phyloP scores from a whole-genome alignment of 2,888 invertebrate species.

The Rhagophthalmus giganteus region DNA sequence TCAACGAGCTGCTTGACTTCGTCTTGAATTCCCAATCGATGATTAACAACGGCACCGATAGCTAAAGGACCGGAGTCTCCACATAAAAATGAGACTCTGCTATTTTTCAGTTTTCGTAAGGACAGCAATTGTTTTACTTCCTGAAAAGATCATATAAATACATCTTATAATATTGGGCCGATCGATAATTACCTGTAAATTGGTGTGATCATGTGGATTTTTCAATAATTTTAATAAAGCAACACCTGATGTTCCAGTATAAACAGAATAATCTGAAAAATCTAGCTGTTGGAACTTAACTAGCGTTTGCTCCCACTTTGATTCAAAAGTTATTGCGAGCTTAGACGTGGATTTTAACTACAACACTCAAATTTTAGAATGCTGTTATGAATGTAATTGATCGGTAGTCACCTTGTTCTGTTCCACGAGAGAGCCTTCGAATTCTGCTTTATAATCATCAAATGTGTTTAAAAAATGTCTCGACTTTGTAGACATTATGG shows the following conservation, averaged over 20 bases:
- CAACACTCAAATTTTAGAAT: too few relatives aligned
- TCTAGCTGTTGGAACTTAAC: constrained; percentile 54
- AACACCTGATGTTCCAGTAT: constrained; percentile 76
- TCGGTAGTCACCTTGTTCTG: constrained; percentile 40
- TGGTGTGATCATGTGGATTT: constrained; percentile 40
- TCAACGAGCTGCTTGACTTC: constrained; percentile 58
- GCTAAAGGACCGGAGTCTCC: constrained; percentile 71
- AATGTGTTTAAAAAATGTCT: constrained; percentile 57
- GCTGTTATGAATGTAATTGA: too few relatives aligned
- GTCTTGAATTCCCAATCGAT: constrained; percentile 60
- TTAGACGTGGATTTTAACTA: constrained; percentile 59
- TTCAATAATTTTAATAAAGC: constrained; percentile 66
- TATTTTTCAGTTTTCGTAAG: constrained; percentile 54
- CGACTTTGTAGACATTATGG: constrained; percentile 5
- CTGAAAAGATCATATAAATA: constrained; percentile 42
- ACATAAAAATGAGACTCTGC: constrained; percentile 67
- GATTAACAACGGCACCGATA: constrained; percentile 62
- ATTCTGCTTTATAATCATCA: constrained; percentile 54
- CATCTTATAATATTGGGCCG: not conserved
- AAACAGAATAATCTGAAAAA: constrained; percentile 66
- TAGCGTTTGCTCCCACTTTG: constrained; percentile 55
- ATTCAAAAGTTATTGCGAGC: constrained; percentile 49
- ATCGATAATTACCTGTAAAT: constrained; percentile 41
- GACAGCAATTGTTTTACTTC: constrained; percentile 55
- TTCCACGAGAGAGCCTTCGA: constrained; percentile 50